These are phyloP conservation scores for Synanthedon formicaeformis DNA, from an alignment of 2,888 invertebrate species.

Conservation along the genomic window DNA sequence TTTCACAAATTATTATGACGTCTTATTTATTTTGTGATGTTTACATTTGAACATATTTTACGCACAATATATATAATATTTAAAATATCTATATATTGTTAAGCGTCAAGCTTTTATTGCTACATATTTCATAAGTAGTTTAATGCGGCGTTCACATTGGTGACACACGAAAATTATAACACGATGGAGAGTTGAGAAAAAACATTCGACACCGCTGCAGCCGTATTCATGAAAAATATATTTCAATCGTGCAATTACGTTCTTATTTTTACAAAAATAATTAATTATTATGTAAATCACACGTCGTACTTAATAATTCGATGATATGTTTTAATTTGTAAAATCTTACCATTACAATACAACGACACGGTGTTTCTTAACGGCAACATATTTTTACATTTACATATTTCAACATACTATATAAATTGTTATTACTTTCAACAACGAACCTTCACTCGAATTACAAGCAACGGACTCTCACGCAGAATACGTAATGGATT, in stretches of 20 bases:
- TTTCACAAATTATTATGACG: no score
- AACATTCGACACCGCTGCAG: no score
- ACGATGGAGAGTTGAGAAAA: no score
- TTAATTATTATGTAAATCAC: not conserved
- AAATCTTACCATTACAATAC: conserved; percentile 8
- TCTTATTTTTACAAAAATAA: not conserved
- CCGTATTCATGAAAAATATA: no score
- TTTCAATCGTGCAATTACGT: not conserved
- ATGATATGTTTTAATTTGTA: conserved; percentile 13
- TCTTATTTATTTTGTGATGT: no score
- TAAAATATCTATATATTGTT: no score
- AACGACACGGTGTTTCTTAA: not conserved
- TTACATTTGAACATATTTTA: no score
- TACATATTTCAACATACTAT: not conserved
- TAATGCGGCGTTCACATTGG: not conserved
- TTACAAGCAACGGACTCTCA: not conserved
- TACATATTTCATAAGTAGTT: not conserved
- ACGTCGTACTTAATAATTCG: conserved; percentile 4
- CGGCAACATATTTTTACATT: not conserved
- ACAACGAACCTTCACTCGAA: not conserved
- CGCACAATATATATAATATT: no score
- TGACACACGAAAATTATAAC: no score
- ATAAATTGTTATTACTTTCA: not conserved
- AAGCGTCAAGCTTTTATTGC: not conserved
- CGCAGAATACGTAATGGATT: no score